Evolutionary conservation across 2,113 vertebrate species (phyloP), one percentile per base, ranked within the genome.

Genomic region (Aptenodytes patagonicus): DNA sequence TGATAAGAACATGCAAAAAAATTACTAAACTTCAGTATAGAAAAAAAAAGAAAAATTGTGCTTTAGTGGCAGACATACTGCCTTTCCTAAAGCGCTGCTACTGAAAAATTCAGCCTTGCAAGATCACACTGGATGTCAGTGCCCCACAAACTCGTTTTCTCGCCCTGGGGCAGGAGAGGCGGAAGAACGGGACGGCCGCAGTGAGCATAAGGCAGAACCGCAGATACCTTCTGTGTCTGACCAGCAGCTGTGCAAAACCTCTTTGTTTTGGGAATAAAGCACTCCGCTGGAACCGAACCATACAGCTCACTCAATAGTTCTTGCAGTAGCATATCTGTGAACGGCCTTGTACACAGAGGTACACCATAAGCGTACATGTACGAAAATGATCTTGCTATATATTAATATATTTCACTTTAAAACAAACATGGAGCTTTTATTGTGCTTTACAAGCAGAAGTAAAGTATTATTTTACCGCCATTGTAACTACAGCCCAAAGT

Each of bases 301-400:
- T 3, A 8, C 40, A 25, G 13, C 46, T 81, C 47, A 4, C 21
- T 51, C 73, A 8, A 19, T 2, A 29, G 46, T 4, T 44, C 69
- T 40, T 29, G 42, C 26, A 26, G 73, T 6, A 71, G 38, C 5
- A 1, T 36, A 13, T 29, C 32, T 29, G 6, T 25, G 34, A 57
- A 66, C 40, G 34, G 46, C 36, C 40, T 77, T 36, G 15, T 10
- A 31, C n/a, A 17, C 14, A 25, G 40, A 51, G 31, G 13, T 44
- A 16, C 0, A 1, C 20, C n/a, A 12, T 69, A 36, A 47, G 4
- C 14, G 25, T 24, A n/a, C 7, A 1, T 26, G 26, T 32, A 19
- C 17, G 55, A n/a, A 69, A 73, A 38, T 9, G 25, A 10, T 26
- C 29, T 57, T 52, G 25, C 36, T 49, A 5, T 78, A n/a, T 38